Evolutionary conservation across 1,140 invertebrate species (phyloP).

Genomic region (Lepidostoma basale): DNA sequence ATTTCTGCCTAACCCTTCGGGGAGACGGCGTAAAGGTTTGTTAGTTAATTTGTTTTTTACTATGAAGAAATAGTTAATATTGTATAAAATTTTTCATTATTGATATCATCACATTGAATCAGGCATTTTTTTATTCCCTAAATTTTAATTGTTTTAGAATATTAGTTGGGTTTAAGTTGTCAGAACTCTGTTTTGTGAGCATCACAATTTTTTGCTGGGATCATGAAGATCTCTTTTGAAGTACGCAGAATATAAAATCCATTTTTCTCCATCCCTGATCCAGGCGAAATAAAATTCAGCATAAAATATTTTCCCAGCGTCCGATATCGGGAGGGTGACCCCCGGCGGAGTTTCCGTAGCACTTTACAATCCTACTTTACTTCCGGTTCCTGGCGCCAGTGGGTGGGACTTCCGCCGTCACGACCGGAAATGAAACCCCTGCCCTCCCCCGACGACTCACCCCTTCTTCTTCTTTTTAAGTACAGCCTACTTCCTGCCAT

Average conservation of each 20-base stretch:
- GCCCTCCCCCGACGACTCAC: neutral
- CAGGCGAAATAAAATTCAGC: neutral
- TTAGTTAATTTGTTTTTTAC: no score
- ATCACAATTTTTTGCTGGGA: neutral
- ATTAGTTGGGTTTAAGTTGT: no score
- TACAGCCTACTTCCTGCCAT: conserved; percentile 37
- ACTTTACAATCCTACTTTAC: conserved; percentile 44
- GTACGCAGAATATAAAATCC: no score
- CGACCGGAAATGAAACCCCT: conserved; percentile 39
- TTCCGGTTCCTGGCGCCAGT: conserved; percentile 44
- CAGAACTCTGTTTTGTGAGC: no score
- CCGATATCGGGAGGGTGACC: conserved; percentile 4
- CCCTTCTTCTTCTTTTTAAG: conserved; percentile 23
- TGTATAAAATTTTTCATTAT: no score
- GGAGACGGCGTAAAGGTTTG: no score
- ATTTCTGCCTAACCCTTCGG: no score
- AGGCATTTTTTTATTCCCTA: no score
- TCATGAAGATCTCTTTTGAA: no score
- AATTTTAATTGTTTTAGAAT: no score
- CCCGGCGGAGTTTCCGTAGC: conserved; percentile 34
- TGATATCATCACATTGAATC: no score
- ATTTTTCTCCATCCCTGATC: neutral
- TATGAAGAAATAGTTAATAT: no score
- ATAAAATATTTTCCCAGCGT: conserved; percentile 1
- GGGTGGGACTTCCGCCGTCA: conserved; percentile 43